Evolutionary conservation across 2,888 invertebrate species (phyloP).

Genomic region (Acrobasis repandana): DNA sequence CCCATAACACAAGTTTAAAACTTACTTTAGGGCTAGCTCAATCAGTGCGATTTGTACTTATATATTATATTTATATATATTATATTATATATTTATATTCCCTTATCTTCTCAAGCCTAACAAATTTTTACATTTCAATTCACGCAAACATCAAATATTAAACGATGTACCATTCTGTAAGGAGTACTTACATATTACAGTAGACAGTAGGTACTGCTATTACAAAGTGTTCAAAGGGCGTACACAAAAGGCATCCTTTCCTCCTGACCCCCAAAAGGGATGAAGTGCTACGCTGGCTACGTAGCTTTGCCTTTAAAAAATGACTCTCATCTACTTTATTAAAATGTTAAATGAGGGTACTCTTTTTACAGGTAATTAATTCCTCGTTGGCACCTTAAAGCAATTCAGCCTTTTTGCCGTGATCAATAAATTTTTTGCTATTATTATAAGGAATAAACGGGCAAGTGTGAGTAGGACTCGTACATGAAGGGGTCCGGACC

Average conservation of each 20-base stretch:
- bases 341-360: conserved; percentile 21
- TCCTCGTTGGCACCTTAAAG: too few relatives aligned
- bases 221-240: conserved; percentile 12
- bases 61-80: too few relatives aligned
- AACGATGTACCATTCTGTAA: background rate
- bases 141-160: too few relatives aligned
- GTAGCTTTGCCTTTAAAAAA: conserved; percentile 20
- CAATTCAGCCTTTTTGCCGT: background rate
- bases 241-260: conserved; percentile 16
- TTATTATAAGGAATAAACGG: background rate
- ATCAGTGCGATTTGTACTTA: too few relatives aligned
- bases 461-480: too few relatives aligned
- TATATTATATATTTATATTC: too few relatives aligned
- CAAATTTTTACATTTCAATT: too few relatives aligned
- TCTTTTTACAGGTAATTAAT: conserved; percentile 18
- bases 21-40: too few relatives aligned
- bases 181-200: background rate
- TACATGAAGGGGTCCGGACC: too few relatives aligned
- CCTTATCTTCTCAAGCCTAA: too few relatives aligned
- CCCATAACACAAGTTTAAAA: too few relatives aligned
- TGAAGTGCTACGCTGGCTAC: conserved; percentile 1
- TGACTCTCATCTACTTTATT: conserved; percentile 19
- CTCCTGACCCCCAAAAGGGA: conserved; percentile 9
- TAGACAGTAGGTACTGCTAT: background rate
- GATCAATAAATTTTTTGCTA: background rate